A percentile compares a stretch with the other conserved stretches of the same genome.
Conservation (phyloP, 2,113 vertebrate species). For the Psophia crepitans region DNA sequence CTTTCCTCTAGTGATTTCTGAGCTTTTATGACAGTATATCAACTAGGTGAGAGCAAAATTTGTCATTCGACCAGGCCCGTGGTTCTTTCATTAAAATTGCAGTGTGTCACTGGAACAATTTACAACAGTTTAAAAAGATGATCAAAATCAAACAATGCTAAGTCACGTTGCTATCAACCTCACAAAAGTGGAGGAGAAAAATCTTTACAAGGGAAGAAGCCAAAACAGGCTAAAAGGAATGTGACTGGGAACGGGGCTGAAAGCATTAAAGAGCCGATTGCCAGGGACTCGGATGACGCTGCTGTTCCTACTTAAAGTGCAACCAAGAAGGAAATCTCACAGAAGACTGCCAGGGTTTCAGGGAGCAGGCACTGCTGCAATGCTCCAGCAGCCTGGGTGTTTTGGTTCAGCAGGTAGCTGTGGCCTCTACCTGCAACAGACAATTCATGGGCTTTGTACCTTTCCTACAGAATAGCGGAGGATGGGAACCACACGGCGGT, state of each 20-base stretch:
- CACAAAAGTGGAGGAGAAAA: neutral
- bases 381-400: neutral
- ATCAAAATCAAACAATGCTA: neutral
- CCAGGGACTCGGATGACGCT: rapidly evolving
- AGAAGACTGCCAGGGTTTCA: neutral
- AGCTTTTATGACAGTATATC: neutral
- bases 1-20: neutral
- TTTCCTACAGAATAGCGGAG: neutral
- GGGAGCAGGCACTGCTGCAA: neutral
- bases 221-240: neutral
- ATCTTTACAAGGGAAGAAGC: neutral
- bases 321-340: neutral
- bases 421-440: neutral
- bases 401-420: neutral
- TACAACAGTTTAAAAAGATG: neutral
- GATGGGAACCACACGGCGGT: rapidly evolving
- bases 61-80: neutral
- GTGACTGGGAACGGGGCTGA: neutral
- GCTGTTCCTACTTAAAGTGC: neutral
- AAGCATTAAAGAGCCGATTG: neutral
- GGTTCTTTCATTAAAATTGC: neutral
- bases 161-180: neutral
- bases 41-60: neutral
- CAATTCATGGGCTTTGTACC: neutral
- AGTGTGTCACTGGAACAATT: neutral